Conservation (phyloP, 1,140 invertebrate genomes). For the Schlechtendalia chinensis region DNA sequence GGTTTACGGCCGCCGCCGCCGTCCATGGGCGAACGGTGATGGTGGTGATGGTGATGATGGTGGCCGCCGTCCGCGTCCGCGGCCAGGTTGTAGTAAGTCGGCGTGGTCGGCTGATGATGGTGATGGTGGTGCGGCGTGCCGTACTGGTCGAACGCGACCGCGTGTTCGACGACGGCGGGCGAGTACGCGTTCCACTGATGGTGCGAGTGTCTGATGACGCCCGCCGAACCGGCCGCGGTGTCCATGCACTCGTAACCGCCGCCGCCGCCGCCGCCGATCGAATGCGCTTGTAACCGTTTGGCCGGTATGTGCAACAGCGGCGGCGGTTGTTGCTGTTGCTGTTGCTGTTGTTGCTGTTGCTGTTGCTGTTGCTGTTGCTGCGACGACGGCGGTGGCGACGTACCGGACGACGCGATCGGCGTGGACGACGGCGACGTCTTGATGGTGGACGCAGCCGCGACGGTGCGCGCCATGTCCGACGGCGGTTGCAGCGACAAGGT, state of each 20-base stretch:
- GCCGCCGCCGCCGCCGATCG: slow-evolving; percentile 60
- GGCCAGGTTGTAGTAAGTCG: slow-evolving; percentile 76
- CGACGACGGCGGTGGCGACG: slow-evolving; percentile 65
- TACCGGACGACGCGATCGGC: slow-evolving; percentile 62
- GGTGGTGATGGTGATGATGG: slow-evolving; percentile 60
- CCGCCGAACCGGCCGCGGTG: slow-evolving; percentile 62
- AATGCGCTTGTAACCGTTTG: slow-evolving; percentile 64
- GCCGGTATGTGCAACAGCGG: slow-evolving; percentile 77
- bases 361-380: not conserved
- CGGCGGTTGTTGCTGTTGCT: slow-evolving; percentile 58
- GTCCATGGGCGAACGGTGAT: slow-evolving; percentile 30
- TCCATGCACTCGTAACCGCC: slow-evolving; percentile 60
- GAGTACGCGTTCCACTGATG: slow-evolving; percentile 66
- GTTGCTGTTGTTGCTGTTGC: slow-evolving; percentile 56
- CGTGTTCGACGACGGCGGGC: slow-evolving; percentile 60
- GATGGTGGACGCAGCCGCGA: slow-evolving; percentile 59
- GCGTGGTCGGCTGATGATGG: slow-evolving; percentile 68
- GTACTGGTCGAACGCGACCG: slow-evolving; percentile 70
- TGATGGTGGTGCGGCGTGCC: slow-evolving; percentile 59
- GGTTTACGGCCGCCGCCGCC: slow-evolving; percentile 61
- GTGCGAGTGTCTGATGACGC: slow-evolving; percentile 74
- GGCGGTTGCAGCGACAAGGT: slow-evolving; percentile 56
- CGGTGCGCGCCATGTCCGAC: slow-evolving; percentile 63
- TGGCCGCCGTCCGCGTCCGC: slow-evolving; percentile 63
- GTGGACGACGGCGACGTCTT: slow-evolving; percentile 60